Base-by-base conservation (phyloP, 2,888 invertebrate genomes). In the Lasioglossum malachurum region DNA sequence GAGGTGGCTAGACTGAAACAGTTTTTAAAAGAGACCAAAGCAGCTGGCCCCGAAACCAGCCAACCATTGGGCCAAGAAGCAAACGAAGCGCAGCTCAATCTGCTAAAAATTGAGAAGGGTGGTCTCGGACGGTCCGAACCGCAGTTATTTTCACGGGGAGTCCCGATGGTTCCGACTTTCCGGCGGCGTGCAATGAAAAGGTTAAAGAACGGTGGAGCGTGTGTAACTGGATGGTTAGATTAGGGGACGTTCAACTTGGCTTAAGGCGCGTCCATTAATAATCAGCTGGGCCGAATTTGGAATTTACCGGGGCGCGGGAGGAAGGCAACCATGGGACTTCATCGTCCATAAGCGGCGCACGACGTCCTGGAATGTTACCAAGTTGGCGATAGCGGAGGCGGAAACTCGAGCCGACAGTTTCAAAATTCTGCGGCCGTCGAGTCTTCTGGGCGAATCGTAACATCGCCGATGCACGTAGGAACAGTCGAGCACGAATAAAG, bases 401-500 rank as follows among this genome's bases (percentile, higher is more conserved):
- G 64, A 75, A 74, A 75, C 74, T 67, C 46, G 35, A 75, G 31
- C 53, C 75, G 79, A 75, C 76, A 71, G 80, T 80, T 83, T 83
- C 80, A 86, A 86, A 87, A 87, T 87, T 86, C 80, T 86, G 83
- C 86, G 87, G 78, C 73, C 80, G 75, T 49, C 44, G 72, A 57
- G 78, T 53, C 35, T 46, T 38, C 44, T 19, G 19, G 41, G 31
- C 44, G 46, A 67, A 46, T 77, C 76, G 76, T 77, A 77, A 77
- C 76, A 67, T 53, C 75, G 23, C 7, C 75, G 75, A 53, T 75
- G 75, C 75, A 35, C 75, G 75, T 75, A 53, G 35, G 23, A 23
- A 75, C 35, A 23, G 75, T 75, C 53, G 57, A 53, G 75, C 31
- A 38, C n/a, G 64, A 75, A 75, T 75, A 75, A 77, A 77, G 23